These are phyloP conservation scores for Diarsia rubi DNA, from an alignment of 2,888 invertebrate species.

Conservation along the genomic window DNA sequence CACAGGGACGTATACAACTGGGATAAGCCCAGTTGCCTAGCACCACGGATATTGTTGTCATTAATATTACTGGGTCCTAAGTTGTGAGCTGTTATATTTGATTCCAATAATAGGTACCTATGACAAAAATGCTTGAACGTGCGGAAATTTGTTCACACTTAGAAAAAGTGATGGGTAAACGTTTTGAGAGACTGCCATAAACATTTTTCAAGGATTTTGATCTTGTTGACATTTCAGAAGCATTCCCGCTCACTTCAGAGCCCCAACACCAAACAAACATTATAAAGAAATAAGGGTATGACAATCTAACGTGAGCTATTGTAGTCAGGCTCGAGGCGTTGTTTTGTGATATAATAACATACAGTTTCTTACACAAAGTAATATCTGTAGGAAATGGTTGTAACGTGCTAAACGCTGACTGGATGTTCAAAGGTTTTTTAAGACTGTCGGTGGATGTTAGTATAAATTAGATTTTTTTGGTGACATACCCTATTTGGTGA, in stretches of 20 bases:
- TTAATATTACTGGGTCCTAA: too few relatives aligned
- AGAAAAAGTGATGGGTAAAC: neutral
- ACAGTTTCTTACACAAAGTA: slow-evolving; percentile 2
- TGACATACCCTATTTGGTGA: too few relatives aligned
- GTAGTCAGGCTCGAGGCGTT: slow-evolving; percentile 32
- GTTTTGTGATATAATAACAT: slow-evolving; percentile 29
- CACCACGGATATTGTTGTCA: too few relatives aligned
- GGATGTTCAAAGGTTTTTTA: slow-evolving; percentile 4
- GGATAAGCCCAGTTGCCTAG: too few relatives aligned
- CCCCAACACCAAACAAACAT: slow-evolving; percentile 44
- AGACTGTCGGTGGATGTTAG: neutral
- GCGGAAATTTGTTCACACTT: too few relatives aligned
- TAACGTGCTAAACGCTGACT: neutral
- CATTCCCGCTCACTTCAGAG: slow-evolving; percentile 25
- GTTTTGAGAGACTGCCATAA: neutral
- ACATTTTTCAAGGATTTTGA: neutral
- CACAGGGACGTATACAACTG: too few relatives aligned
- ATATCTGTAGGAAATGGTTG: slow-evolving; percentile 12
- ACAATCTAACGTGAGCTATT: slow-evolving; percentile 41
- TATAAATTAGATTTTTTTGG: too few relatives aligned
- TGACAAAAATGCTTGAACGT: too few relatives aligned
- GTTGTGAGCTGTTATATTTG: too few relatives aligned
- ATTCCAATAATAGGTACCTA: too few relatives aligned
- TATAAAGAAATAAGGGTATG: slow-evolving; percentile 39
- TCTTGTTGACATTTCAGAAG: neutral